A percentile compares a stretch with the other conserved stretches of the same genome.
phyloP scores from a whole-genome alignment of 2,888 invertebrate genomes.

The Andrena hattorfiana region DNA sequence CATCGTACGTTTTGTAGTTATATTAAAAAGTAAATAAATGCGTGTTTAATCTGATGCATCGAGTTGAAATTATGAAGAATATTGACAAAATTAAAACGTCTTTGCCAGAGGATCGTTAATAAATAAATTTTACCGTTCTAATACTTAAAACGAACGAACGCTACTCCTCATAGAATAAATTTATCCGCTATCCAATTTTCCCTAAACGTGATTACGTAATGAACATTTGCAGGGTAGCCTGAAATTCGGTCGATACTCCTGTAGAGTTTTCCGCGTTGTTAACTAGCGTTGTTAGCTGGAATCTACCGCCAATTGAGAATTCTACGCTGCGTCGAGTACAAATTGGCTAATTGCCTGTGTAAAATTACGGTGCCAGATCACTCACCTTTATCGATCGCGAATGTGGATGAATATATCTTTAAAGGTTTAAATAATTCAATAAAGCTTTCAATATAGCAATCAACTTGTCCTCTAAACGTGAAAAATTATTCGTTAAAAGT shows the following conservation, averaged over 20 bases:
- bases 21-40: too few species aligned
- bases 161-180: neutral
- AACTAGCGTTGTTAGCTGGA: constrained; percentile 1
- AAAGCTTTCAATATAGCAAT: neutral
- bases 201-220: neutral
- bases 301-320: constrained; percentile 14
- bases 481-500: neutral
- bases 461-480: neutral
- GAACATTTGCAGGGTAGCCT: neutral
- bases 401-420: neutral
- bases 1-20: too few species aligned
- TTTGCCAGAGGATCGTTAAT: neutral
- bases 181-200: neutral
- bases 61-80: too few species aligned
- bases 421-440: neutral
- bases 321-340: neutral
- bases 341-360: constrained; percentile 12
- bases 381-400: constrained; percentile 6
- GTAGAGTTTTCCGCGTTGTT: neutral
- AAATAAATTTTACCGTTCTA: too few species aligned
- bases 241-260: neutral
- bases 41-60: too few species aligned
- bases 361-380: constrained; percentile 5
- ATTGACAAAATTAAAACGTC: neutral
- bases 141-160: too few species aligned